Conservation (phyloP, 2,888 invertebrate species). For the Exephanes ischioxanthus region DNA sequence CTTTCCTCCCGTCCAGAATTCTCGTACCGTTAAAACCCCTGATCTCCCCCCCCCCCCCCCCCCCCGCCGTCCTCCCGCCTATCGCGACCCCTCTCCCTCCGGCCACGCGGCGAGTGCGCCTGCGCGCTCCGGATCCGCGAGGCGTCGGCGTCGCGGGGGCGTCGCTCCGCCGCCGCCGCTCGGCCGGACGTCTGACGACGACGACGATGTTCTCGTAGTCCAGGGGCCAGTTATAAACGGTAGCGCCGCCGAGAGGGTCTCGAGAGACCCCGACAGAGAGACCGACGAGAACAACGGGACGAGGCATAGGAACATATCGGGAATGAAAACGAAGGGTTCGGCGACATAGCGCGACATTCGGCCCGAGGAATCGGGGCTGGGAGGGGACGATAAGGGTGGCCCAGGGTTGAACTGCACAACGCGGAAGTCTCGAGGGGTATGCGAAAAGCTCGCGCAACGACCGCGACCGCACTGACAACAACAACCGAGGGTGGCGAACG, state of each 20-base stretch:
- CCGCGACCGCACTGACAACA: neutral
- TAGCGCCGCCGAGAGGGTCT: conserved; percentile 78
- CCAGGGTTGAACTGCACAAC: neutral
- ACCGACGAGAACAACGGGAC: neutral
- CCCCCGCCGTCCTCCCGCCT: too few species aligned
- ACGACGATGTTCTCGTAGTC: conserved; percentile 72
- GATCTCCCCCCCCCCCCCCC: too few species aligned
- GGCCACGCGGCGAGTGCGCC: conserved; percentile 1
- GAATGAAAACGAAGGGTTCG: neutral
- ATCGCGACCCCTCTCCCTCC: conserved; percentile 30
- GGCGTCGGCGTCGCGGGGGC: conserved; percentile 82
- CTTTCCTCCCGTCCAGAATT: conserved; percentile 11
- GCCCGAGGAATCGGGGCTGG: too few species aligned
- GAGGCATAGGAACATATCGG: neutral
- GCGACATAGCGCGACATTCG: neutral
- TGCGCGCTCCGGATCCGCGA: conserved; percentile 75
- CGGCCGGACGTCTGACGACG: conserved; percentile 74
- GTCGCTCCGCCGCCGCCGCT: conserved; percentile 78
- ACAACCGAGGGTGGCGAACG: conserved; percentile 4
- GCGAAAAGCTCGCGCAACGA: neutral
- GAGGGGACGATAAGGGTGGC: too few species aligned
- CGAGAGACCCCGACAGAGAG: conserved; percentile 49
- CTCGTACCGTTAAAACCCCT: neutral
- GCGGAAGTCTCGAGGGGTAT: neutral
- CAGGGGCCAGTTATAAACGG: conserved; percentile 80